Evolutionary conservation across 2,888 invertebrate genomes (phyloP), one percentile per base, ranked within the genome.

Genomic region (Lasius fuliginosus): DNA sequence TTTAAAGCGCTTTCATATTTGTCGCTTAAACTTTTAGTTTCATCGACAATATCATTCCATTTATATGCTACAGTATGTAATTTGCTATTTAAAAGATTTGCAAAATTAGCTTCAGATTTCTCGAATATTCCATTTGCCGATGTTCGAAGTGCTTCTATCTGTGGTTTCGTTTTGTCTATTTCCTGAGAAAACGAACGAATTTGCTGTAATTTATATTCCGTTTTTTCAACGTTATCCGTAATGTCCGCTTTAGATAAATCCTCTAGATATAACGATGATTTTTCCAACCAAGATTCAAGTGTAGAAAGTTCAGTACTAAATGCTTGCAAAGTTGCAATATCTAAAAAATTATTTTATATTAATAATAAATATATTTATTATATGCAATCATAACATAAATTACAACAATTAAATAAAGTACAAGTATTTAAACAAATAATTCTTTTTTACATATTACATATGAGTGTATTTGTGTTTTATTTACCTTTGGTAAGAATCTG

Each of bases 171-270:
- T 4, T 95, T 96, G 83, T 95, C 94, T 83, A 97, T 96, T 86
- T 97, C 97, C 71, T 97, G 96, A 88, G 96, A 96, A 5, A 96
- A 95, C 87, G 96, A 96, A 96, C 97, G 94, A n/a, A 94, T 96
- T 91, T 96, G 95, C 79, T 96, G 96, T 65, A 97, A 95, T 92
- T 97, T 96, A 9, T 95, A 95, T 92, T 96, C 96, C 67, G 97
- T 95, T 27, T 95, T 96, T 74, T 96, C 96, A 0, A 96, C 93
- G 91, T 97, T 97, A 0, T 92, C 96, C 9, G 92, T 95, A 11
- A 87, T 83, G 30, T 96, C 95, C 67, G 96, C 96, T 88, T 96
- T 95, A 27, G 96, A 95, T 92, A 97, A 96, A 81, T 95, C 94
- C 83, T 96, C 96, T 82, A 96, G 95, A 89, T 95, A 95, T 4